A percentile compares a stretch with the other conserved stretches of the same genome.
phyloP scores from a whole-genome alignment of 2,797 vertebrate species.

The Ctenopoma multispine region DNA sequence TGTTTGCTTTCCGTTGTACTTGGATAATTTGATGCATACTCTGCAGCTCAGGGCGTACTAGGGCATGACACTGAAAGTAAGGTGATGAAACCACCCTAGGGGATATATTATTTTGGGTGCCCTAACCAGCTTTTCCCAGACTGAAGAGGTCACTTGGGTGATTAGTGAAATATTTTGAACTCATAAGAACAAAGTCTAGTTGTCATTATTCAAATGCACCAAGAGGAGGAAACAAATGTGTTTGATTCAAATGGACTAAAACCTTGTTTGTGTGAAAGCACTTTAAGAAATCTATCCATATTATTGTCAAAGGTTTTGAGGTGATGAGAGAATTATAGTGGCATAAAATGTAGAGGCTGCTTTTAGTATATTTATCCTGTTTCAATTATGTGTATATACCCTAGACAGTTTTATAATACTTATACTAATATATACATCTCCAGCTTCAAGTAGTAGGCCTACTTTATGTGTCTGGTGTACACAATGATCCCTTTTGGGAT shows the following conservation, averaged over 20 bases:
- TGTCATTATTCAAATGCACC: too few relatives aligned
- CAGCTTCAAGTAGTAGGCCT: conserved; percentile 7
- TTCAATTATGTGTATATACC: neutral
- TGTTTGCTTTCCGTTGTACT: neutral
- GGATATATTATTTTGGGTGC: too few relatives aligned
- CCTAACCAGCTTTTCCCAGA: too few relatives aligned
- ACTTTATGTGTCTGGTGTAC: conserved; percentile 36
- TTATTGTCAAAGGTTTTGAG: neutral
- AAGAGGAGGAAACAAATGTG: too few relatives aligned
- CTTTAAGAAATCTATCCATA: too few relatives aligned
- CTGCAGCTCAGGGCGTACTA: too few relatives aligned
- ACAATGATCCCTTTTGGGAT: conserved; percentile 56
- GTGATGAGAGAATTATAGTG: neutral
- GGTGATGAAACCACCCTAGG: too few relatives aligned
- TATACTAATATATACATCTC: neutral
- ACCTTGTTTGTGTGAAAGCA: too few relatives aligned
- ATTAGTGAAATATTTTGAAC: too few relatives aligned
- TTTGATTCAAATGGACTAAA: too few relatives aligned
- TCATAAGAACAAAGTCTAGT: too few relatives aligned
- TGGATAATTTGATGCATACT: neutral
- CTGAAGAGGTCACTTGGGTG: too few relatives aligned
- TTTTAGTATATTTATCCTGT: neutral
- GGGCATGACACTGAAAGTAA: neutral
- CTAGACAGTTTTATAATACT: neutral
- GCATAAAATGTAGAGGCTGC: neutral